Conservation (phyloP, 2,797 vertebrate species). For the Acipenser transmontanus region DNA sequence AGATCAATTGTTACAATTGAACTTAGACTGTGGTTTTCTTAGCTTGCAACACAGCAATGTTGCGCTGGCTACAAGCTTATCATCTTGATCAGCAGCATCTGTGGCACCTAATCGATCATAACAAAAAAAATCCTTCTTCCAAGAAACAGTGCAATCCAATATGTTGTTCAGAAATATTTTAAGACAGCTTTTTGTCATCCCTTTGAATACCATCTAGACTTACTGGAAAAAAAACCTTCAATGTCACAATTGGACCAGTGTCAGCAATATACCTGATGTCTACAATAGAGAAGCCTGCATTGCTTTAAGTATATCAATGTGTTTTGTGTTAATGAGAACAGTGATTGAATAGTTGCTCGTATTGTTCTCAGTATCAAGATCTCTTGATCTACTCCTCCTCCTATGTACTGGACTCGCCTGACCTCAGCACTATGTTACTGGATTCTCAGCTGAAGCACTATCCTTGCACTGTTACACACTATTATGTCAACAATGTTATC, state of each 20-base stretch:
- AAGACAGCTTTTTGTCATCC: conserved; percentile 26
- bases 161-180: conserved; percentile 18
- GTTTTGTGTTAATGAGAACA: no score
- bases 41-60: conserved; percentile 5
- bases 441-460: no score
- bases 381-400: no score
- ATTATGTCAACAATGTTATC: no score
- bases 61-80: conserved; percentile 16
- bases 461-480: no score
- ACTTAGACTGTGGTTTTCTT: no score
- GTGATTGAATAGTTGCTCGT: no score
- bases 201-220: conserved; percentile 32
- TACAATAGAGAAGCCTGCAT: conserved; percentile 30
- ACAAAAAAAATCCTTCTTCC: conserved; percentile 13
- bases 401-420: no score
- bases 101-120: conserved; percentile 16
- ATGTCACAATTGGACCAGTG: conserved; percentile 22
- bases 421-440: no score
- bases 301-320: conserved; percentile 19
- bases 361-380: no score
- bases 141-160: conserved; percentile 11
- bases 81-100: conserved; percentile 8
- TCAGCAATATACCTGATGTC: conserved; percentile 27
- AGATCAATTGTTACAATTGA: no score
- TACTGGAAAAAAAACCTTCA: conserved; percentile 21